Conservation (phyloP, 2,113 vertebrate genomes). For the Eublepharis macularius region DNA sequence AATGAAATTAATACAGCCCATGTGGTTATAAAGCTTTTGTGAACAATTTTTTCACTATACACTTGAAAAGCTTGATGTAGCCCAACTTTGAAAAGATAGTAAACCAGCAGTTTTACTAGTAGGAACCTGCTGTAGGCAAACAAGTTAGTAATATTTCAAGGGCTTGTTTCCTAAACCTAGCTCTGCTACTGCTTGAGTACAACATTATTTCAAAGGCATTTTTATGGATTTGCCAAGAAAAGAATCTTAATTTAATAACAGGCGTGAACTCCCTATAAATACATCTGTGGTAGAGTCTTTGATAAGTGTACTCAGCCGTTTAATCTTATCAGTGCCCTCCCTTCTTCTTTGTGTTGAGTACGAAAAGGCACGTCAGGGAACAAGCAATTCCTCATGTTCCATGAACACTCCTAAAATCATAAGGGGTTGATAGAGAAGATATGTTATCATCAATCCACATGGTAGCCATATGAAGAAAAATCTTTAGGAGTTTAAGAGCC, state of each 20-base stretch:
- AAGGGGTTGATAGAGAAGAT: slow-evolving; percentile 38
- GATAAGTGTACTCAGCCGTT: slow-evolving; percentile 11
- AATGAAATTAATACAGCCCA: neutral
- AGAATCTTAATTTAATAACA: slow-evolving; percentile 11
- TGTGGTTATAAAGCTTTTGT: neutral
- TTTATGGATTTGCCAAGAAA: slow-evolving; percentile 15
- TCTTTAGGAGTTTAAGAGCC: slow-evolving; percentile 30
- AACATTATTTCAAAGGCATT: slow-evolving; percentile 1
- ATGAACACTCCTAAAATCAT: slow-evolving; percentile 44
- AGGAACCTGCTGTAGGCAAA: neutral
- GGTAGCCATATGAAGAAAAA: slow-evolving; percentile 38
- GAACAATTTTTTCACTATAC: neutral
- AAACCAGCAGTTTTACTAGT: neutral
- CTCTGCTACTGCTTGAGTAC: neutral
- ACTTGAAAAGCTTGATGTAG: neutral
- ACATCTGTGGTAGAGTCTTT: slow-evolving; percentile 6
- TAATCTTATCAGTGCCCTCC: slow-evolving; percentile 34
- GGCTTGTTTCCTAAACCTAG: neutral
- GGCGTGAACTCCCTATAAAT: slow-evolving; percentile 12
- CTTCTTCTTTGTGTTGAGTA: slow-evolving; percentile 34
- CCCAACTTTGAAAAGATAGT: neutral
- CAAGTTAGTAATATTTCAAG: rapidly evolving
- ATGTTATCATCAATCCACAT: slow-evolving; percentile 17
- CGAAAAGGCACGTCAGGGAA: slow-evolving; percentile 64
- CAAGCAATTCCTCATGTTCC: slow-evolving; percentile 54